A percentile compares a stretch with the other conserved stretches of the same genome.
Evolutionary conservation across 2,113 vertebrate species (phyloP).

Genomic region (Sminthopsis crassicaudata): DNA sequence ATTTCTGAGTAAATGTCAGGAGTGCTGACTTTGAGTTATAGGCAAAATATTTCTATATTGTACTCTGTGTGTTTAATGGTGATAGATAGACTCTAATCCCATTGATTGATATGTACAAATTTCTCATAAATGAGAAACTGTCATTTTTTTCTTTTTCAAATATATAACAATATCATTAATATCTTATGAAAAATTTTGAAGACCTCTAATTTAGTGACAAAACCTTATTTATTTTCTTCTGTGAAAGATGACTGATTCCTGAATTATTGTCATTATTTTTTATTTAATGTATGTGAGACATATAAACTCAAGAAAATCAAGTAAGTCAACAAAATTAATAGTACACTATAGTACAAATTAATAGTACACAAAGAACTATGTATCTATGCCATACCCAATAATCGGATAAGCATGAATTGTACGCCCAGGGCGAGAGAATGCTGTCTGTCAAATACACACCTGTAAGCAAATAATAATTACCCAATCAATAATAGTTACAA

Average conservation of each 20-base stretch:
- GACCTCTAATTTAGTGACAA: not conserved
- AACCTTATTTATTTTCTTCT: not conserved
- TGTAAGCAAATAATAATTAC: slow-evolving; percentile 57
- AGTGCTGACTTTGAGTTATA: not conserved
- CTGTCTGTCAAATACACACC: slow-evolving; percentile 29
- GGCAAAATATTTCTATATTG: not conserved
- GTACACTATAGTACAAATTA: slow-evolving; percentile 4
- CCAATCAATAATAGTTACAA: slow-evolving; percentile 11
- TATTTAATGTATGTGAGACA: slow-evolving; percentile 43
- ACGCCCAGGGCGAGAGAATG: slow-evolving; percentile 53
- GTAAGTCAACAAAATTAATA: slow-evolving; percentile 24
- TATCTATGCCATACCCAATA: slow-evolving; percentile 69
- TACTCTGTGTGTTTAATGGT: not conserved
- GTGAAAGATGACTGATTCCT: not conserved
- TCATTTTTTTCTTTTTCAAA: not conserved
- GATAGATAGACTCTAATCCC: not conserved
- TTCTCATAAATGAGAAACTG: not conserved
- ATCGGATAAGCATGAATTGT: slow-evolving; percentile 25
- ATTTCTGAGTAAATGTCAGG: not conserved
- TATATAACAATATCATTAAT: not conserved
- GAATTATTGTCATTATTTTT: slow-evolving; percentile 26
- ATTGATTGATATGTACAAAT: not conserved
- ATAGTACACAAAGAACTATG: slow-evolving; percentile 28
- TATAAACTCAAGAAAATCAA: not conserved
- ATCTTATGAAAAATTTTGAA: not conserved